Conservation (phyloP, 2,113 vertebrate species). For the Vanacampus margaritifer region DNA sequence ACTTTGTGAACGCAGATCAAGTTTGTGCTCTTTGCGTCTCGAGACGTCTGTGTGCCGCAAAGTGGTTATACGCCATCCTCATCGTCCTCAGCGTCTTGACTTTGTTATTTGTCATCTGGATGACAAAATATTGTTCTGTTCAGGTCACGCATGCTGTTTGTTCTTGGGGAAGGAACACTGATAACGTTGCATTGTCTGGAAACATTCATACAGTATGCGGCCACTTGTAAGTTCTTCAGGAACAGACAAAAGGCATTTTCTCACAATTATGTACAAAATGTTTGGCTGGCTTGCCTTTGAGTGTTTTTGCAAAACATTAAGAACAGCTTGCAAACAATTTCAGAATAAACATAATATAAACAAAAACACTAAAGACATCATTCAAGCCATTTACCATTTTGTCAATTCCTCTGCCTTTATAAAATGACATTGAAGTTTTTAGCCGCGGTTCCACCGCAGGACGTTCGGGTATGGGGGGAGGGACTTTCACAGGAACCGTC, state of each 20-base stretch:
- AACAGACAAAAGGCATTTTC: background rate
- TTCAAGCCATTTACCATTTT: too few species aligned
- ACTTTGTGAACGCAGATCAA: background rate
- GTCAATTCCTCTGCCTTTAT: background rate
- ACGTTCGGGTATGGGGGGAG: too few species aligned
- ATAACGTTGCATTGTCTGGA: background rate
- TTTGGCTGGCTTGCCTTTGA: background rate
- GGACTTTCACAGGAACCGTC: too few species aligned
- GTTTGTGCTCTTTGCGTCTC: background rate
- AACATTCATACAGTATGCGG: background rate
- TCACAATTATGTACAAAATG: background rate
- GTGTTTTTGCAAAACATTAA: background rate
- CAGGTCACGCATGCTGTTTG: background rate
- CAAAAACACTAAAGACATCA: too few species aligned
- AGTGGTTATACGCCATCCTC: background rate
- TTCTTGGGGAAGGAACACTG: background rate
- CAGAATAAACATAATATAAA: background rate
- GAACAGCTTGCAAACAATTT: background rate
- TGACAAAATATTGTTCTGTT: background rate
- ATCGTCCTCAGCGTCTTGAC: background rate
- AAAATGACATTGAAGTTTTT: too few species aligned
- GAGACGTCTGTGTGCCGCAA: background rate
- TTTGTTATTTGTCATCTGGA: constrained; percentile 4
- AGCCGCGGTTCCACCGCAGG: too few species aligned
- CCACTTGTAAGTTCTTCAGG: too few species aligned